Evolutionary conservation across 2,888 invertebrate genomes (phyloP), one percentile per base, ranked within the genome.

Genomic region (Nipponacmea schrenckii): DNA sequence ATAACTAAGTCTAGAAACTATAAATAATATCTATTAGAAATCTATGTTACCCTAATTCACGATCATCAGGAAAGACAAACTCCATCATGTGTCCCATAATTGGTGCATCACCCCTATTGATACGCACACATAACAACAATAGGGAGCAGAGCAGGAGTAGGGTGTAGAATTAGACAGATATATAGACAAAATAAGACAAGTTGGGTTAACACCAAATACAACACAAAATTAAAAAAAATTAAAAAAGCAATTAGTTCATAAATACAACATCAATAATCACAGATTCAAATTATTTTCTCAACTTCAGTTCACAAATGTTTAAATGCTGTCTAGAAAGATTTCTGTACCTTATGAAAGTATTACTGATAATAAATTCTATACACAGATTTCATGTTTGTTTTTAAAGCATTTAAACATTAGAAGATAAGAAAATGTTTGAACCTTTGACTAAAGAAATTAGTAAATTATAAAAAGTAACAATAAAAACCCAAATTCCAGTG

Each of bases 81-180:
- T 56, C 56, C 56, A 56, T 56, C 56, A 56, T 56, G 24, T 56
- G 56, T 24, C 56, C 56, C 56, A 56, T 56, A 24, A 56, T 14
- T 80, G 98, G 97, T 84, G 98, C 98, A 92, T 98, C 98, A 81
- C 96, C 97, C 97, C 97, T 90, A 80, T 69, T 80, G 50, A 62
- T 27, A 63, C 15, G 17, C 31, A 46, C 50, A 63, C 24, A 67
- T 15, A n/a, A 24, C 31, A 27, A 69, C 67, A 72, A 14, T 20
- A 56, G 24, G 65, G 20, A 31, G 45, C 17, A 45, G 15, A n/a
- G 63, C 31, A 62, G 45, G 45, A 44, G 8, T 31, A 39, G 5
- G 7, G n/a, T 64, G 39, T 17, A 45, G 39, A n/a, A 62, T 26
- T 62, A 62, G 63, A 62, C 31, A 27, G 65, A 45, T 45, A 65